Evolutionary conservation across 2,888 invertebrate species (phyloP).

Genomic region (Melipona bicolor): DNA sequence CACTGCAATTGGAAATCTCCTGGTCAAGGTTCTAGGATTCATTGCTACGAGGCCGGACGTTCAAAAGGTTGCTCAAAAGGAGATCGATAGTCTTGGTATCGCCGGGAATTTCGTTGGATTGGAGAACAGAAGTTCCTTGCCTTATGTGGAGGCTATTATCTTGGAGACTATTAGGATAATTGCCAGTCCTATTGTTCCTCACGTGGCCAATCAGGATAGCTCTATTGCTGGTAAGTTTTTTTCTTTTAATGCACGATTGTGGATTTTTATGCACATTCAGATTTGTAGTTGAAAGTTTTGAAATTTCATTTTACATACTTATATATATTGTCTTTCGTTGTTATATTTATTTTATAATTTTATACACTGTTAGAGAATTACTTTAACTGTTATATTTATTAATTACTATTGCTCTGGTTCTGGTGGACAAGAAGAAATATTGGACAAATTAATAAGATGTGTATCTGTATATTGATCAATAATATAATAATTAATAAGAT

Average conservation of each 20-base stretch:
- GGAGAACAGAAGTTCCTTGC: conserved; percentile 85
- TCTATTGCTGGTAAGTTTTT: conserved; percentile 86
- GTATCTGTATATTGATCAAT: no score
- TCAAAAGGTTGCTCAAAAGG: conserved; percentile 85
- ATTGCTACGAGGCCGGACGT: conserved; percentile 85
- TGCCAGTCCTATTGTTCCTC: conserved; percentile 89
- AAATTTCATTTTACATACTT: no score
- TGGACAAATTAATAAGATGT: no score
- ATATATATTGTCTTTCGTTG: no score
- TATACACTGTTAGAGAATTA: no score
- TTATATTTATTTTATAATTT: no score
- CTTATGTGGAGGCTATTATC: conserved; percentile 87
- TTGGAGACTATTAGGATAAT: conserved; percentile 87
- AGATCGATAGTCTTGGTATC: conserved; percentile 83
- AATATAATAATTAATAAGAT: no score
- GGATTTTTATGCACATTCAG: not conserved
- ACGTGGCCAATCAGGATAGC: conserved; percentile 88
- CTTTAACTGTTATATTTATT: no score
- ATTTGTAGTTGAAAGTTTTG: no score
- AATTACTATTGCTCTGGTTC: no score
- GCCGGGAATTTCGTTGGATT: conserved; percentile 77
- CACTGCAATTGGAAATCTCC: conserved; percentile 87
- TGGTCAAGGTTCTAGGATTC: conserved; percentile 87
- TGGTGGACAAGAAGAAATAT: no score
- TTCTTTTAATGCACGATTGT: conserved; percentile 25